Base-by-base conservation (phyloP, 2,888 invertebrate species). In the Trichopoda pennipes region DNA sequence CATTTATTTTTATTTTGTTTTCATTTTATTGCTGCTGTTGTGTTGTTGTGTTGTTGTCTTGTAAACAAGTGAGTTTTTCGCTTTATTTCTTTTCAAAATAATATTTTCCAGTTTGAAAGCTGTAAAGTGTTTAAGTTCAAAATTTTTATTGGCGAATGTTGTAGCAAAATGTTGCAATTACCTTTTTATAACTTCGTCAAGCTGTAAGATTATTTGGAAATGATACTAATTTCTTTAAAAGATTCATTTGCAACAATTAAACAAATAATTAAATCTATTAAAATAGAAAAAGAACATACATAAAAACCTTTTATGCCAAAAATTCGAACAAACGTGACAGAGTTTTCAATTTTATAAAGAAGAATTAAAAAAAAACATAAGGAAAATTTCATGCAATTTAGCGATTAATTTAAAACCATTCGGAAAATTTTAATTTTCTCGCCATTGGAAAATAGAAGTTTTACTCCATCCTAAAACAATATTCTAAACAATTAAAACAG, bases 111-210 rank as follows among this genome's bases (percentile, higher is more conserved):
- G 68, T 44, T 44, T 44, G 16, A 44, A 16, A 17, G 17, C 9
- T 14, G 17, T 17, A 32, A 56, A 56, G 32, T n/a, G 32, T 32
- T 55, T 16, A 17, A 4, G 38, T 32, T 14, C 19, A 19, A 2
- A 38, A 8, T 58, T 49, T 58, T 66, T 61, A 78, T 63, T 42
- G 38, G 42, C 74, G 60, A 56, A 75, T 73, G 63, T 73, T 73
- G 42, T 14, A 38, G 51, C 21, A 42, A n/a, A 63, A 42, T 73
- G 28, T 69, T 56, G 56, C 12, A 6, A 69, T 58, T 44, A 19
- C 2, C 6, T 28, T 0, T 21, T 7, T 3, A 2, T 49, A 19
- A 49, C 21, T 23, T 17, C 10, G 14, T 51, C 61, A 42, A 16
- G 23, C 14, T 23, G 53, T 12, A 17, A 14, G 74, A 74, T 74